Percentiles rank a stretch among this genome's conserved stretches.
Conservation (phyloP, 1,140 invertebrate genomes). For the Metaphire vulgaris region DNA sequence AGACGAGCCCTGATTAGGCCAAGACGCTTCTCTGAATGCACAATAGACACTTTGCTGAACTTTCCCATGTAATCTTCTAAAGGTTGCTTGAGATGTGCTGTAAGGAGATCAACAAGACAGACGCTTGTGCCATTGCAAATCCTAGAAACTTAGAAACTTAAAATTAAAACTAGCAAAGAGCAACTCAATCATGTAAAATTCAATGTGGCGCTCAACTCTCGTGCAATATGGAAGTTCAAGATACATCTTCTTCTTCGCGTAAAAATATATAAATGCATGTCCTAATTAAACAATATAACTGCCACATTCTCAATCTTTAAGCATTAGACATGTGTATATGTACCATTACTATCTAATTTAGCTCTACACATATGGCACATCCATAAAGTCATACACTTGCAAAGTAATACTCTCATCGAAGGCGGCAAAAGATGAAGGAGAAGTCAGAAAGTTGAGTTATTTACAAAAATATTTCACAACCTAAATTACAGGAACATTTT, state of each 20-base stretch:
- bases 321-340: too few relatives aligned
- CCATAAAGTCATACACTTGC: too few relatives aligned
- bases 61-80: conserved; percentile 7
- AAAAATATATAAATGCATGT: neutral
- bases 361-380: too few relatives aligned
- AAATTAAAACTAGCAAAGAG: neutral
- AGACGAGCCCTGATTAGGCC: conserved; percentile 80
- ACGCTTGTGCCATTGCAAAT: neutral
- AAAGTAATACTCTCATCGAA: too few relatives aligned
- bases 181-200: neutral
- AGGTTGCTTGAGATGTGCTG: conserved; percentile 30
- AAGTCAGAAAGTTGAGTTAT: too few relatives aligned
- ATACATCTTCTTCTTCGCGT: neutral
- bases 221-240: neutral
- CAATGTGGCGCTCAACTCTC: too few relatives aligned
- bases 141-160: neutral
- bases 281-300: neutral
- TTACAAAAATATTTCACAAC: too few relatives aligned
- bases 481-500: neutral
- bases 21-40: conserved; percentile 52
- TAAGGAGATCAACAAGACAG: neutral
- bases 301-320: too few relatives aligned
- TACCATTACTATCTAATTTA: too few relatives aligned
- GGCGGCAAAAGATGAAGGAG: too few relatives aligned
- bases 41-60: conserved; percentile 64